Evolutionary conservation across 2,888 invertebrate genomes (phyloP).

Genomic region (Agonopterix arenella): DNA sequence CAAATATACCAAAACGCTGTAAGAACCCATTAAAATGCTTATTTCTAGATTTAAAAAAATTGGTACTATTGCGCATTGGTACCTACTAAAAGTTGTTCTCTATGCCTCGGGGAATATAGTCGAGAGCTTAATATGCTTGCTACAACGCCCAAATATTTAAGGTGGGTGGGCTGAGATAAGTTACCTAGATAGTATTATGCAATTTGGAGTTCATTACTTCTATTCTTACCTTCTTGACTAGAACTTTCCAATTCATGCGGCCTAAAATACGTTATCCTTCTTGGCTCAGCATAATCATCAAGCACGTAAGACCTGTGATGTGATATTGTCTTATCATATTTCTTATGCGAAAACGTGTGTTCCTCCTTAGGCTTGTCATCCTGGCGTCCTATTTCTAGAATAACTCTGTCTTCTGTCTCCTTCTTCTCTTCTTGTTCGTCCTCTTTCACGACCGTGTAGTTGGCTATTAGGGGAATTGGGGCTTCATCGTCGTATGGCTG

Average conservation of each 20-base stretch:
- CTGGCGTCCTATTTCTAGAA: constrained; percentile 69
- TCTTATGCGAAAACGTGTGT: constrained; percentile 68
- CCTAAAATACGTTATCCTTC: constrained; percentile 49
- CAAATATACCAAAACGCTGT: too few species aligned
- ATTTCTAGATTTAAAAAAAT: too few species aligned
- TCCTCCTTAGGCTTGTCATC: constrained; percentile 66
- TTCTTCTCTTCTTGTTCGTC: constrained; percentile 55
- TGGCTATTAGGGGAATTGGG: constrained; percentile 57
- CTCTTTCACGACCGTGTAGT: constrained; percentile 56
- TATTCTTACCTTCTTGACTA: constrained; percentile 41
- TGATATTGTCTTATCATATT: constrained; percentile 69
- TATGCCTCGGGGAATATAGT: too few species aligned
- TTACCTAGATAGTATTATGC: neutral
- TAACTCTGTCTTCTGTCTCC: constrained; percentile 56
- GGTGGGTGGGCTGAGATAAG: too few species aligned
- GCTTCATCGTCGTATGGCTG: constrained; percentile 56
- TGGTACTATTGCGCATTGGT: too few species aligned
- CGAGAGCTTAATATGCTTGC: too few species aligned
- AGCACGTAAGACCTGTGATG: constrained; percentile 65
- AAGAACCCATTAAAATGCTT: too few species aligned
- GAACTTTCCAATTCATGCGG: constrained; percentile 54
- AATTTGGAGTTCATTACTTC: neutral
- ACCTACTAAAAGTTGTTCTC: too few species aligned
- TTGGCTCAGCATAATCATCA: constrained; percentile 58
- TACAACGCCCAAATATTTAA: too few species aligned